These are phyloP conservation scores for Budorcas taxicolor DNA, from an alignment of 2,113 vertebrate genomes.

Conservation along the genomic window DNA sequence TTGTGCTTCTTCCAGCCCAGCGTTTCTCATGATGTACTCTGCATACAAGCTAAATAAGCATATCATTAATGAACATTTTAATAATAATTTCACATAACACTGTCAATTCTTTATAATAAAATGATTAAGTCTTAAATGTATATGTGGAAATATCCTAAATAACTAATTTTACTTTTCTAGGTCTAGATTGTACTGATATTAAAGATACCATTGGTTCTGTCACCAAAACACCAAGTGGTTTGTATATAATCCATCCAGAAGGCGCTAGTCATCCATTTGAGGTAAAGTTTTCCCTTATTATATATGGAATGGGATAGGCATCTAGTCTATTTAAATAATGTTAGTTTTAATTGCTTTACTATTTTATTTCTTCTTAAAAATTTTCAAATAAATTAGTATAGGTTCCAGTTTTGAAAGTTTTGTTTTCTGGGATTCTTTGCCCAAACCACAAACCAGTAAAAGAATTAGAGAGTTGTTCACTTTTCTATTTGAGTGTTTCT, in stretches of 20 bases:
- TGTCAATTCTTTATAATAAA: background rate
- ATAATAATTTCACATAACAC: background rate
- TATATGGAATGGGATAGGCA: background rate
- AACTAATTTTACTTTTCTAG: constrained; percentile 73
- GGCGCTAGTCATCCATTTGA: constrained; percentile 91
- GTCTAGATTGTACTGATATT: constrained; percentile 91
- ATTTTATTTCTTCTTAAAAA: constrained; percentile 27
- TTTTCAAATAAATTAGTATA: background rate
- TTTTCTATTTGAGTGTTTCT: background rate
- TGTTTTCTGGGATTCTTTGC: background rate
- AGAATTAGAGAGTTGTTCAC: background rate
- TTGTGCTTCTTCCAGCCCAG: background rate
- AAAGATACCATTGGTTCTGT: constrained; percentile 86
- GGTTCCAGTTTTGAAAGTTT: constrained; percentile 26
- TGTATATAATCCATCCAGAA: constrained; percentile 92
- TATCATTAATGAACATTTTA: background rate
- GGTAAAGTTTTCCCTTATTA: constrained; percentile 77
- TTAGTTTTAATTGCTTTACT: constrained; percentile 17
- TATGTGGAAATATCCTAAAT: constrained; percentile 17
- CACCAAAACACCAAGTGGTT: constrained; percentile 93
- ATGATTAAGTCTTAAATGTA: background rate
- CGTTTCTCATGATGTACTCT: background rate
- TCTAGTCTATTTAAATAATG: background rate
- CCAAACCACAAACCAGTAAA: background rate
- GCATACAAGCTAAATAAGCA: background rate